Base-by-base conservation (phyloP, 2,113 vertebrate genomes). In the Cygnus atratus region DNA sequence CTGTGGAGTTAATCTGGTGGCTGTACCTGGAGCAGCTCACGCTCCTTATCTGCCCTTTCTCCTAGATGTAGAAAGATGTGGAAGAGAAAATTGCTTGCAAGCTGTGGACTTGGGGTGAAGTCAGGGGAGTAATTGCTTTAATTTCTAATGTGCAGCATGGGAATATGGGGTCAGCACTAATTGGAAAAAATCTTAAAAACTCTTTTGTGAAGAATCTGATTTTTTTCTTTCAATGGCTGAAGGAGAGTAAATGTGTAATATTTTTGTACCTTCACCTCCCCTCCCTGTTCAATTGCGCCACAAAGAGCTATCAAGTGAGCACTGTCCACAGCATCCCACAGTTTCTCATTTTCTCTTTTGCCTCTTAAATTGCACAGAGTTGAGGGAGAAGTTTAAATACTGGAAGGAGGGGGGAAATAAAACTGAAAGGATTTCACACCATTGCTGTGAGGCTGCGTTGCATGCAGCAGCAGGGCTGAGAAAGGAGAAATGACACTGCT, bases 401-500 rank as follows among this genome's bases (percentile, higher is more conserved):
- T 66, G 50, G 20, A 15, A 4, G 21, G 24, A 81, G 77, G 54
- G 84, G 10, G 55, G 50, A 81, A 74, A 77, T 48, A 65, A 83
- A 92, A 0, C 5, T 5, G 35, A 37, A 55, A 41, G 76, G 20
- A 9, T 50, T 74, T 70, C 17, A 28, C 5, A 2, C 24, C 1
- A 0, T 35, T 41, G 4, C 80, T 52, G 41, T 29, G 83, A 90
- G 33, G 35, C 70, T 43, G 3, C 0, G 0, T 29, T 35, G 17
- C 1, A 0, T 19, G 70, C 70, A 15, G 57, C 73, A 57, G 55
- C 1, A 2, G 84, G 61, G 10, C 88, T 17, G 2, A 55, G 39
- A 57, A 65, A 96, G 75, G 58, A 90, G 87, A 91, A 85, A 74
- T 24, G 55, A 5, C 78, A 6, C 83, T 72, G 63, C 79, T 52